Evolutionary conservation across 2,113 vertebrate genomes (phyloP), one percentile per base, ranked within the genome.

Genomic region (Podarcis raffonei): DNA sequence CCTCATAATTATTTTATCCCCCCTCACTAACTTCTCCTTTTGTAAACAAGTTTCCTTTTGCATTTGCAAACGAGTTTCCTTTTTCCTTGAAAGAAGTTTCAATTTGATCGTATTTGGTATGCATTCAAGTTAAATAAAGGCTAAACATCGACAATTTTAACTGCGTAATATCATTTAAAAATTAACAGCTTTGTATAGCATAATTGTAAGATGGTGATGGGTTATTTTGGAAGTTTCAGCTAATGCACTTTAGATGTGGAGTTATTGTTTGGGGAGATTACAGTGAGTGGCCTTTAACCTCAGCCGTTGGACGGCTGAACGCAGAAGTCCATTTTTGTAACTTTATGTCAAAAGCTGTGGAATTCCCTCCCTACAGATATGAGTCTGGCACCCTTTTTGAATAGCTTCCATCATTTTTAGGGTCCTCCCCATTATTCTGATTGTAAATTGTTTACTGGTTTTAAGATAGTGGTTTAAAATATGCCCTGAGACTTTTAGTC

Each of bases 171-270:
- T 13, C 86, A n/a, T 66, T 86, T 90, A 92, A 85, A 35, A 68
- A 89, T 89, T 77, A 62, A 87, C 42, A 4, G 30, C 18, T 62
- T 89, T 81, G 39, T 86, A 53, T 7, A 87, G 1, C 42, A 9
- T 84, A 53, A 89, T 22, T 89, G 5, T 74, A 79, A 5, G 0
- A 72, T 35, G 81, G 22, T 25, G 87, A n/a, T 6, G 12, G 12
- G 81, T 91, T 69, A 9, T 30, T 90, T 92, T 88, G 93, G 85
- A 3, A 91, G n/a, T n/a, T 89, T 84, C 25, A 1, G 6, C 1
- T 80, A 11, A 32, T 81, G 1, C 53, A 5, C 2, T 91, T 76
- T 30, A 86, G 13, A 77, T 90, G 11, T 88, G n/a, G 4, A 27
- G 7, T 88, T 92, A 85, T 88, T 39, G 18, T 20, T 42, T 90